Evolutionary conservation across 2,113 vertebrate genomes (phyloP).

Genomic region (Haemorhous mexicanus): DNA sequence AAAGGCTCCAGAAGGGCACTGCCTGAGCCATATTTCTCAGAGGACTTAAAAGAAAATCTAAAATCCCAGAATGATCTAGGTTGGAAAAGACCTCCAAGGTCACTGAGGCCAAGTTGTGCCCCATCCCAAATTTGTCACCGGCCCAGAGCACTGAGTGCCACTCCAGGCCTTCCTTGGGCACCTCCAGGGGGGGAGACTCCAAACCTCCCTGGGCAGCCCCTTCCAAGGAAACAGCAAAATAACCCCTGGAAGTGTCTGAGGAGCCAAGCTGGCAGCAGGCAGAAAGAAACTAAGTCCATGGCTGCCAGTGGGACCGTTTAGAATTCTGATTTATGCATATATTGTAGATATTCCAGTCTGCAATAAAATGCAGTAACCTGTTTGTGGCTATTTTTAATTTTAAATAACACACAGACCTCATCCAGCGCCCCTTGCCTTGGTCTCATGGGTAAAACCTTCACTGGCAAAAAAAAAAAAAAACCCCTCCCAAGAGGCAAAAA

Average conservation of each 20-base stretch:
- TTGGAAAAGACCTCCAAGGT: background rate
- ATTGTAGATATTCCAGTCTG: background rate
- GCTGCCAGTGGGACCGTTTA: background rate
- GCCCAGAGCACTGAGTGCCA: background rate
- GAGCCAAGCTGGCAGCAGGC: background rate
- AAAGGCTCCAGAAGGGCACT: background rate
- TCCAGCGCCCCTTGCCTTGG: background rate
- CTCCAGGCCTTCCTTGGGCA: background rate
- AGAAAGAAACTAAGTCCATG: background rate
- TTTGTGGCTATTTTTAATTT: background rate
- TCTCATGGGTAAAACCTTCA: background rate
- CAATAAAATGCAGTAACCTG: background rate
- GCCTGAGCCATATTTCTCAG: background rate
- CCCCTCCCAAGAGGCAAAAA: background rate
- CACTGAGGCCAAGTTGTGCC: background rate
- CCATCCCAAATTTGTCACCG: background rate
- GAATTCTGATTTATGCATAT: background rate
- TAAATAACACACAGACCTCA: background rate
- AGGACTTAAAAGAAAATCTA: background rate
- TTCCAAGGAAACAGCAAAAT: accelerated
- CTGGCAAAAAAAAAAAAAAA: background rate
- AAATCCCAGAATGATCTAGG: background rate
- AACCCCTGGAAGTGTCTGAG: background rate
- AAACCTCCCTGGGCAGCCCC: background rate
- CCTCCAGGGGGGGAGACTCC: background rate